A percentile compares a stretch with the other conserved stretches of the same genome.
phyloP scores from a whole-genome alignment of 2,113 vertebrate species.

The Petrocephalus zakoni region DNA sequence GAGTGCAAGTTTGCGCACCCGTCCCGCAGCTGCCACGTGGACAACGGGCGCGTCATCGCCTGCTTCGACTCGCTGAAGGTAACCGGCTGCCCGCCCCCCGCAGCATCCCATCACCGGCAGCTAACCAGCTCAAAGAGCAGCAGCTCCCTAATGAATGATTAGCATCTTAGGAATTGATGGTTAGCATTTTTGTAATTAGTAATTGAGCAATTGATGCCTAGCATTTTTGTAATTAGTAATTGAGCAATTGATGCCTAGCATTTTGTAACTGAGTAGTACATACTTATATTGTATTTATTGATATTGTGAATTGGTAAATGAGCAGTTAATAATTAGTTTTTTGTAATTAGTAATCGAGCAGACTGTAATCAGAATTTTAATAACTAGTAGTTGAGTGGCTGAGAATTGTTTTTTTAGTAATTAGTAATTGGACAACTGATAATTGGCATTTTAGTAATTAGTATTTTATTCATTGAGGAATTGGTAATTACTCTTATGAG shows the following conservation, averaged over 20 bases:
- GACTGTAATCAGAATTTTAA: not conserved
- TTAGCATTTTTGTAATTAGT: not conserved
- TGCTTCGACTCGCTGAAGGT: constrained; percentile 99
- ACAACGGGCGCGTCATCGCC: constrained; percentile 95
- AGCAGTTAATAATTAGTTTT: not conserved
- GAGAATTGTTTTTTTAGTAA: not conserved
- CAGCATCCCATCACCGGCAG: too few relatives aligned
- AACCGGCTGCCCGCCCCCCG: constrained; percentile 43
- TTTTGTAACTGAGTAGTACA: not conserved
- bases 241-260: too few relatives aligned
- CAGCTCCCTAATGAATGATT: not conserved
- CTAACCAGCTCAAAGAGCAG: not conserved
- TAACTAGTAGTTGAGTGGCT: not conserved
- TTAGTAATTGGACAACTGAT: not conserved
- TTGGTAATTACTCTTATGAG: not conserved
- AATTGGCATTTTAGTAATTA: not conserved
- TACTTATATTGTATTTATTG: not conserved
- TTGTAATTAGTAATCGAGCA: not conserved
- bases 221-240: too few relatives aligned
- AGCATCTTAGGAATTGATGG: not conserved
- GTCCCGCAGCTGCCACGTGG: constrained; percentile 92
- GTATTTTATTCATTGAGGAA: not conserved
- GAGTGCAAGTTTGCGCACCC: constrained; percentile 99
- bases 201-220: not conserved
- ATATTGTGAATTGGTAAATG: not conserved